phyloP scores from a whole-genome alignment of 2,797 vertebrate genomes.

The Sternarchorhynchus goeldii region DNA sequence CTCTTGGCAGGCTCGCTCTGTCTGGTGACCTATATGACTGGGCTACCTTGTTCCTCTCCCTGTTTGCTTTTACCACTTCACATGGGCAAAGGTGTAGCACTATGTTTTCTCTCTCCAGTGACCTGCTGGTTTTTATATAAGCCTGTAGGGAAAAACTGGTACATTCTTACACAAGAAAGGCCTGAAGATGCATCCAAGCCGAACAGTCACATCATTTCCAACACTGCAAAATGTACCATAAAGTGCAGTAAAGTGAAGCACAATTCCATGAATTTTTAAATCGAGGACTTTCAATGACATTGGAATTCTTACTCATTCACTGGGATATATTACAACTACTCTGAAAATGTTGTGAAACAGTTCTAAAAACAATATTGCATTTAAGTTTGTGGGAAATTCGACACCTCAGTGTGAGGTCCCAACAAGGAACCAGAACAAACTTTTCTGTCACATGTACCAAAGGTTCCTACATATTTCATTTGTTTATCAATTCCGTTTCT shows the following conservation, averaged over 20 bases:
- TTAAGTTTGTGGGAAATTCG: constrained; percentile 2
- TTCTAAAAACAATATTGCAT: too few species aligned
- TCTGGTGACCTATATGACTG: constrained; percentile 37
- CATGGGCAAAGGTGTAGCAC: background rate
- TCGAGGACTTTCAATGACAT: too few species aligned
- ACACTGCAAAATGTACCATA: too few species aligned
- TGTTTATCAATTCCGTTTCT: too few species aligned
- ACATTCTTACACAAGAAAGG: too few species aligned
- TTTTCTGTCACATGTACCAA: constrained; percentile 10
- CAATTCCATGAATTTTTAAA: too few species aligned
- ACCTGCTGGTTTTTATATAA: background rate
- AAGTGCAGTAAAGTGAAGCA: too few species aligned
- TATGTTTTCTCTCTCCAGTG: background rate
- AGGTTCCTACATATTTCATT: too few species aligned
- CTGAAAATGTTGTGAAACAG: too few species aligned
- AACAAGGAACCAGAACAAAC: constrained; percentile 18
- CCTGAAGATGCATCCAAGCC: background rate
- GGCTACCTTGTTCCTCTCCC: constrained; percentile 13
- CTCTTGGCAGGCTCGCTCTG: constrained; percentile 30
- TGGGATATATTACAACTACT: too few species aligned
- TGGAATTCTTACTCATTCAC: too few species aligned
- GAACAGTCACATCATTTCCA: too few species aligned
- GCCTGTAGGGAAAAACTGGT: background rate
- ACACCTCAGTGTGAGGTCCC: constrained; percentile 28
- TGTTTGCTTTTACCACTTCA: constrained; percentile 20